phyloP scores from a whole-genome alignment of 2,888 invertebrate genomes.

The Caenorhabditis panamensis region DNA sequence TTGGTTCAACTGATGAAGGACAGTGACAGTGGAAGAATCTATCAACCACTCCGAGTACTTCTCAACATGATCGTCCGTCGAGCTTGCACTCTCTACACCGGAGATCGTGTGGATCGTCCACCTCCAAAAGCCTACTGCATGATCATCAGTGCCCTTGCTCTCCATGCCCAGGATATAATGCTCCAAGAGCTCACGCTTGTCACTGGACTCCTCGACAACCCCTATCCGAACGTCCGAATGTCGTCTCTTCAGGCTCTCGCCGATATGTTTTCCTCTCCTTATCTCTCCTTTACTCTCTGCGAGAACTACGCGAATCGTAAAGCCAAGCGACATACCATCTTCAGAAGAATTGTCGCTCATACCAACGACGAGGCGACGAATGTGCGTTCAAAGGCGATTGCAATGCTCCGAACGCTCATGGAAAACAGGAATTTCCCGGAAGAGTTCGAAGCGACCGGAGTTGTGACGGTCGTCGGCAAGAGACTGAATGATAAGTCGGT shows the following conservation, averaged over 20 bases:
- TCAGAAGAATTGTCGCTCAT: constrained; percentile 20
- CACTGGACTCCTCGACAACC: constrained; percentile 26
- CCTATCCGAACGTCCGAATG: constrained; percentile 33
- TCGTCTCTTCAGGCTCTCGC: constrained; percentile 31
- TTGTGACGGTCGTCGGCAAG: constrained; percentile 51
- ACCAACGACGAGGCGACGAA: constrained; percentile 42
- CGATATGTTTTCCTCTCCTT: constrained; percentile 30
- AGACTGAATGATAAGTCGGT: constrained; percentile 82
- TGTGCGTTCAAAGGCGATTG: constrained; percentile 87
- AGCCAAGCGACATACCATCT: constrained; percentile 5
- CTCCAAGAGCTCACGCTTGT: constrained; percentile 52
- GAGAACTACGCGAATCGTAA: background rate
- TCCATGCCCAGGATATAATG: constrained; percentile 25
- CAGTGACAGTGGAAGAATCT: background rate
- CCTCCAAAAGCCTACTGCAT: constrained; percentile 62
- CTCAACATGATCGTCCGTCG: constrained; percentile 24
- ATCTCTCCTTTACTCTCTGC: constrained; percentile 3
- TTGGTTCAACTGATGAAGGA: constrained; percentile 53
- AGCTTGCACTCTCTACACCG: constrained; percentile 4
- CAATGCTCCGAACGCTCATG: constrained; percentile 85
- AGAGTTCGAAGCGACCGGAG: constrained; percentile 36
- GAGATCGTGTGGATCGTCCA: constrained; percentile 64
- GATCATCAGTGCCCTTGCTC: constrained; percentile 34
- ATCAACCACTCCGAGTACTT: constrained; percentile 2
- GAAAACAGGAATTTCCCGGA: constrained; percentile 49